phyloP scores from a whole-genome alignment of 30 jellyfish, hydroid and myxozoan genomes.

The Aurelia aurita region DNA sequence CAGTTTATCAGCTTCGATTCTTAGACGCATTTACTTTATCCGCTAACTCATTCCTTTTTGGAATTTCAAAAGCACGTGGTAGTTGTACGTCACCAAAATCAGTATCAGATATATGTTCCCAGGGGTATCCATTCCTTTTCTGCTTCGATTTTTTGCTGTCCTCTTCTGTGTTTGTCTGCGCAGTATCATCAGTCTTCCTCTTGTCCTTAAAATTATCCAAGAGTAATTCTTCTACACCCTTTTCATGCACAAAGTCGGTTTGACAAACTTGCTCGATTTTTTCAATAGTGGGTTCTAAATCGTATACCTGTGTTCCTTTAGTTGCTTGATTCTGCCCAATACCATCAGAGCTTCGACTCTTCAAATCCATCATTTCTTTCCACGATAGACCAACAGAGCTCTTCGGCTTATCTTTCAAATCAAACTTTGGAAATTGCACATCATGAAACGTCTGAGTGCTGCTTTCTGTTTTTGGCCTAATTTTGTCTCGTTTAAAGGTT shows the following conservation, averaged over 20 bases:
- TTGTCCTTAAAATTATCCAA: constrained; percentile 10
- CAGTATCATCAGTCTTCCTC: not conserved
- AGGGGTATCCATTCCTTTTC: constrained; percentile 34
- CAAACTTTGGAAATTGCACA: constrained; percentile 1
- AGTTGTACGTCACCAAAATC: not conserved
- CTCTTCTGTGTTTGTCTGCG: not conserved
- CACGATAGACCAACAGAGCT: constrained; percentile 55
- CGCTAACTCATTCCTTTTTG: not conserved
- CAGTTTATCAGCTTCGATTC: too few relatives aligned
- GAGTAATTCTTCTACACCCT: constrained; percentile 35
- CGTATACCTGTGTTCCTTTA: constrained; percentile 40
- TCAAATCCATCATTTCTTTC: constrained; percentile 28
- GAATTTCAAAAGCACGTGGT: not conserved
- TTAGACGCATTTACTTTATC: too few relatives aligned
- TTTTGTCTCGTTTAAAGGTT: not conserved
- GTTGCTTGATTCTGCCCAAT: not conserved
- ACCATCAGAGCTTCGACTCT: not conserved
- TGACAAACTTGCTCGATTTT: constrained; percentile 64
- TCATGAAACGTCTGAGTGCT: constrained; percentile 20
- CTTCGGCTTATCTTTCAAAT: constrained; percentile 23
- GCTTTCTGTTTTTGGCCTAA: not conserved
- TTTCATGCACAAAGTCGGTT: constrained; percentile 51
- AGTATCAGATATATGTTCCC: constrained; percentile 50
- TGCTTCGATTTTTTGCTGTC: not conserved
- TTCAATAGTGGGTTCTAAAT: constrained; percentile 12